These are phyloP conservation scores for Phrixothrix hirtus DNA, from an alignment of 2,888 invertebrate species.

Conservation along the genomic window DNA sequence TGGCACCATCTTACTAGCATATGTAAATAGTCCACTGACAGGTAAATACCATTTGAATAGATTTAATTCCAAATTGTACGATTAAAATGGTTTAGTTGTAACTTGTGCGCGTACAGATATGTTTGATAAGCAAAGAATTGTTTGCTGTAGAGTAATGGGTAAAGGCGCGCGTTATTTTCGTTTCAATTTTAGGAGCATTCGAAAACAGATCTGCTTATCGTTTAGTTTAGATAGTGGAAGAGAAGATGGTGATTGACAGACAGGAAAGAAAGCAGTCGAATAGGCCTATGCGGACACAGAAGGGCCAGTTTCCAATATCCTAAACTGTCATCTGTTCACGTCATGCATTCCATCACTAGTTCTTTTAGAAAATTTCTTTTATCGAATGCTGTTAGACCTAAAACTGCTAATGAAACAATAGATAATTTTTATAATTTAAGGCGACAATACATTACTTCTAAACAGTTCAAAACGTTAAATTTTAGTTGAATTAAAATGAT, in stretches of 20 bases:
- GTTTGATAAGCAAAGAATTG: too few species aligned
- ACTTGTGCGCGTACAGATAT: too few species aligned
- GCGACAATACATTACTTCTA: too few species aligned
- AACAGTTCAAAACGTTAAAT: too few species aligned
- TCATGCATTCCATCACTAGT: constrained; percentile 18
- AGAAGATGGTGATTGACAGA: constrained; percentile 32
- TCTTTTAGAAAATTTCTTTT: constrained; percentile 10
- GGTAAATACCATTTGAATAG: constrained; percentile 24
- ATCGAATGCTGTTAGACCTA: too few species aligned
- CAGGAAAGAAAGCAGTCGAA: constrained; percentile 31
- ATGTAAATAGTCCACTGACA: constrained; percentile 24
- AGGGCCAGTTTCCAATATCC: constrained; percentile 34
- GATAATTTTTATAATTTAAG: too few species aligned
- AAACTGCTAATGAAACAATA: too few species aligned
- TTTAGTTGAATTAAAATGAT: too few species aligned
- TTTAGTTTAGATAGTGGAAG: constrained; percentile 24
- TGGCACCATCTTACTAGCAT: constrained; percentile 31
- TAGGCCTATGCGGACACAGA: constrained; percentile 28
- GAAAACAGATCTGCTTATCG: constrained; percentile 26
- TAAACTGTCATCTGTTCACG: constrained; percentile 31
- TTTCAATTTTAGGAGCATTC: constrained; percentile 18
- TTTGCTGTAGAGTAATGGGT: background rate
- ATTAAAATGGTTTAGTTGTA: too few species aligned
- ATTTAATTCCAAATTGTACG: too few species aligned
- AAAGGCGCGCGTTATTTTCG: constrained; percentile 9